These are phyloP conservation scores for Ophioninae sp. DNA, from an alignment of 2,888 invertebrate genomes.

Conservation along the genomic window DNA sequence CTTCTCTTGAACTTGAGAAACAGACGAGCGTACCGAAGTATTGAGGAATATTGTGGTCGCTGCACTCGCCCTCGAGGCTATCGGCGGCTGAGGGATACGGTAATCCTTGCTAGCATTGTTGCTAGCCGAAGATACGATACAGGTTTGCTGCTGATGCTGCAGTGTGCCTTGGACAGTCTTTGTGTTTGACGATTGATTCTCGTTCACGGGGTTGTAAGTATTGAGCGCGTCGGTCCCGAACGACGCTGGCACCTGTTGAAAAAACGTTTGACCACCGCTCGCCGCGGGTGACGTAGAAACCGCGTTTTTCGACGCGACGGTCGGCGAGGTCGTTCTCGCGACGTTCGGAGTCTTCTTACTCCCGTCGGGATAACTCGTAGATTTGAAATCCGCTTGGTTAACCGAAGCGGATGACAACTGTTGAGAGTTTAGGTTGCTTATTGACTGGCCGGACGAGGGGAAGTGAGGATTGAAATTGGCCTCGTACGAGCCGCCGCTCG, in stretches of 20 bases:
- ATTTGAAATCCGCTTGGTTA: constrained; percentile 72
- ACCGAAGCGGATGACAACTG: constrained; percentile 82
- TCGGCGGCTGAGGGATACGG: constrained; percentile 83
- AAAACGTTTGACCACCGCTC: constrained; percentile 83
- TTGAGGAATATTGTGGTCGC: constrained; percentile 79
- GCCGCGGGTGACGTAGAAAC: constrained; percentile 82
- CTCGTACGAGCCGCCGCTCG: constrained; percentile 83
- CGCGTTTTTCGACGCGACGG: constrained; percentile 81
- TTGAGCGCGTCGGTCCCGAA: constrained; percentile 82
- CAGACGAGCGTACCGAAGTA: constrained; percentile 70
- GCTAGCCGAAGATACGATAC: constrained; percentile 88
- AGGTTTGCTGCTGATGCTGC: constrained; percentile 86
- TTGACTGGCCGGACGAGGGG: constrained; percentile 84
- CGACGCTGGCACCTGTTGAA: constrained; percentile 85
- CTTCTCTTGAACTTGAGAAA: constrained; percentile 75
- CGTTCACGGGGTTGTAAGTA: constrained; percentile 82
- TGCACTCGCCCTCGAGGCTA: constrained; percentile 79
- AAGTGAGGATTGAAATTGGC: constrained; percentile 87
- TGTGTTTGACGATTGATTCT: constrained; percentile 69
- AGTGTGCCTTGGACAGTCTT: constrained; percentile 80
- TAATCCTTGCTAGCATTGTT: constrained; percentile 85
- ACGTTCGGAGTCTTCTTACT: constrained; percentile 82
- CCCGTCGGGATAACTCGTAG: constrained; percentile 72
- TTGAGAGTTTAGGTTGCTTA: constrained; percentile 86
- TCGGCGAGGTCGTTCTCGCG: constrained; percentile 80